Percentiles rank a stretch among this genome's conserved stretches.
phyloP scores from a whole-genome alignment of 23 tunicate species.

The Oikopleura vanhoeffeni region DNA sequence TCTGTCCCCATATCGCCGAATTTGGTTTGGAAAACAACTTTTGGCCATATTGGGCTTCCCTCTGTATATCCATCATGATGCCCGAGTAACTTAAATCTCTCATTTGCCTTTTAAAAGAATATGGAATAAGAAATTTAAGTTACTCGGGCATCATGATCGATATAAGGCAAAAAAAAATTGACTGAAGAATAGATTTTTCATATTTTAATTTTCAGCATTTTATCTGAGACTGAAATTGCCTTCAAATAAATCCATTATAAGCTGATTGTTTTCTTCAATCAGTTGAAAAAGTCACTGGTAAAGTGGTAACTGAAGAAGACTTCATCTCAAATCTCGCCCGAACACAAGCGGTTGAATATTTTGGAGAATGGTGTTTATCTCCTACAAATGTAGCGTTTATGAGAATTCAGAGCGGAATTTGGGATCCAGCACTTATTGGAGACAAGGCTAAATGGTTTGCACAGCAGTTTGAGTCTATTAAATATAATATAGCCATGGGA shows the following conservation, averaged over 20 bases:
- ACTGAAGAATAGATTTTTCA: too few species aligned
- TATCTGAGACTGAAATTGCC: neutral
- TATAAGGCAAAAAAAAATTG: too few species aligned
- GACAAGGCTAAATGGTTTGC: constrained; percentile 96
- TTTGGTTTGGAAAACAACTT: too few species aligned
- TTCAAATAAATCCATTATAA: too few species aligned
- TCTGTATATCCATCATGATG: too few species aligned
- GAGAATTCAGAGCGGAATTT: constrained; percentile 51
- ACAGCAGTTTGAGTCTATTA: constrained; percentile 30
- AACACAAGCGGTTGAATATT: constrained; percentile 92
- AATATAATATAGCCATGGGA: constrained; percentile 17
- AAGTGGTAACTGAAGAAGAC: constrained; percentile 20
- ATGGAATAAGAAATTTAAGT: too few species aligned
- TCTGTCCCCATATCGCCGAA: too few species aligned
- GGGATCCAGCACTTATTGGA: constrained; percentile 63
- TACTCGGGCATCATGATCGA: too few species aligned
- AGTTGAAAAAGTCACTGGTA: constrained; percentile 21
- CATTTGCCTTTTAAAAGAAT: too few species aligned
- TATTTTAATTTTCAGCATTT: neutral
- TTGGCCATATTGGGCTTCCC: too few species aligned
- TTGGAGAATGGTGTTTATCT: constrained; percentile 79
- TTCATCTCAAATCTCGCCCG: constrained; percentile 44
- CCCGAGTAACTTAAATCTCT: too few species aligned
- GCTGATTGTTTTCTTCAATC: constrained; percentile 14
- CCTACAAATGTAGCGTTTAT: constrained; percentile 75